Evolutionary conservation across 1,140 invertebrate species (phyloP).

Genomic region (Radopholus similis): DNA sequence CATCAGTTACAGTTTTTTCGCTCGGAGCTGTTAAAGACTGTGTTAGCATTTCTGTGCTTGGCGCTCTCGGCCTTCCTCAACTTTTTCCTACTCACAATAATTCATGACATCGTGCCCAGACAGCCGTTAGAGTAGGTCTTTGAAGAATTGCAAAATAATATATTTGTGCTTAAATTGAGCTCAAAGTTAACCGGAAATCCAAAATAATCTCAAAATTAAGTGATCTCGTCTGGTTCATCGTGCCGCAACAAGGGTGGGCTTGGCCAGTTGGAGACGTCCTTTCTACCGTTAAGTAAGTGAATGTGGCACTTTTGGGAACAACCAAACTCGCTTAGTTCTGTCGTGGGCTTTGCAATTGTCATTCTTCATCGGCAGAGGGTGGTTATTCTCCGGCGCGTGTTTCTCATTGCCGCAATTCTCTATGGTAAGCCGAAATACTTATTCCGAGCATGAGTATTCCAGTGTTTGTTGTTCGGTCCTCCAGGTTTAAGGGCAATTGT

Average conservation of each 20-base stretch:
- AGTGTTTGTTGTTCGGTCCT: constrained; percentile 25
- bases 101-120: constrained; percentile 57
- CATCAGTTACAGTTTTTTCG: constrained; percentile 35
- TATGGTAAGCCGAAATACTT: constrained; percentile 14
- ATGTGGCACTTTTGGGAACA: constrained; percentile 9
- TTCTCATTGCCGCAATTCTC: constrained; percentile 50
- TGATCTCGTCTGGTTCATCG: constrained; percentile 56
- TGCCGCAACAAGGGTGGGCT: constrained; percentile 57
- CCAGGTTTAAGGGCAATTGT: constrained; percentile 47
- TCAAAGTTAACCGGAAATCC: too few species aligned
- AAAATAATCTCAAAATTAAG: background rate
- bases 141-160: background rate
- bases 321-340: constrained; percentile 32
- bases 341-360: constrained; percentile 54
- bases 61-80: constrained; percentile 57
- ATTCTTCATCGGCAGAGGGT: constrained; percentile 53
- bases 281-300: constrained; percentile 56
- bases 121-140: constrained; percentile 31
- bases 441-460: background rate
- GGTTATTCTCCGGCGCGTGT: constrained; percentile 52
- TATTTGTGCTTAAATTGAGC: too few species aligned
- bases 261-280: constrained; percentile 58
- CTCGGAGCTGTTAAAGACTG: constrained; percentile 53
- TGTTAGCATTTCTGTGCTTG: constrained; percentile 52
- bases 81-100: constrained; percentile 58